Evolutionary conservation across 2,113 vertebrate genomes (phyloP).

Genomic region (Sinosuthora webbiana): DNA sequence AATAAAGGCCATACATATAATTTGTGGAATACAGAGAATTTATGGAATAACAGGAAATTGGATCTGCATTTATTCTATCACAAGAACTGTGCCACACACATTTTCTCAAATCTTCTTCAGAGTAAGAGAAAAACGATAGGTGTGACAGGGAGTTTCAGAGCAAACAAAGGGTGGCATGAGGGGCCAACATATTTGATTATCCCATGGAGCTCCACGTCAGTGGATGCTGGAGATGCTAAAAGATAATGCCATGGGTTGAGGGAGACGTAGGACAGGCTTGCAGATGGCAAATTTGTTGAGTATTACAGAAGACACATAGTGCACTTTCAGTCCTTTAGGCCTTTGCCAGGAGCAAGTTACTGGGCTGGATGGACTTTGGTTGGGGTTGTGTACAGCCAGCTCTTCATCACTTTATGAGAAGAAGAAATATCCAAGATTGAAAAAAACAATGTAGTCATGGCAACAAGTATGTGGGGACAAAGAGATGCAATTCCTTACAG

Average conservation of each 20-base stretch:
- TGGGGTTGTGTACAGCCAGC: background rate
- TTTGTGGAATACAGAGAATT: background rate
- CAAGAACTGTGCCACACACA: no score
- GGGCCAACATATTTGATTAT: background rate
- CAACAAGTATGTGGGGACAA: background rate
- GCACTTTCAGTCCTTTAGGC: background rate
- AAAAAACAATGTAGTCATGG: background rate
- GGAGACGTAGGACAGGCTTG: background rate
- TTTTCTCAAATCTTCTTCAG: background rate
- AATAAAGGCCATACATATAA: background rate
- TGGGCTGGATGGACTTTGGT: background rate
- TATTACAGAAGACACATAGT: background rate
- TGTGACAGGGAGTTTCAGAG: background rate
- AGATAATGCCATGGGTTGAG: background rate
- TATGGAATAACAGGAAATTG: background rate
- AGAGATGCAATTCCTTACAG: background rate
- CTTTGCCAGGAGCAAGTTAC: background rate
- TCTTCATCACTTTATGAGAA: background rate
- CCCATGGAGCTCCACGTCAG: accelerated
- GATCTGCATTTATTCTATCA: accelerated
- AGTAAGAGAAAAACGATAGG: background rate
- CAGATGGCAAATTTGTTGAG: background rate
- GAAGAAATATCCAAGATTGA: background rate
- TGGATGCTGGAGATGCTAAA: background rate
- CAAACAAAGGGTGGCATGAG: background rate